phyloP scores from a whole-genome alignment of 2,888 invertebrate species.

The Torymus aiolomorphi region DNA sequence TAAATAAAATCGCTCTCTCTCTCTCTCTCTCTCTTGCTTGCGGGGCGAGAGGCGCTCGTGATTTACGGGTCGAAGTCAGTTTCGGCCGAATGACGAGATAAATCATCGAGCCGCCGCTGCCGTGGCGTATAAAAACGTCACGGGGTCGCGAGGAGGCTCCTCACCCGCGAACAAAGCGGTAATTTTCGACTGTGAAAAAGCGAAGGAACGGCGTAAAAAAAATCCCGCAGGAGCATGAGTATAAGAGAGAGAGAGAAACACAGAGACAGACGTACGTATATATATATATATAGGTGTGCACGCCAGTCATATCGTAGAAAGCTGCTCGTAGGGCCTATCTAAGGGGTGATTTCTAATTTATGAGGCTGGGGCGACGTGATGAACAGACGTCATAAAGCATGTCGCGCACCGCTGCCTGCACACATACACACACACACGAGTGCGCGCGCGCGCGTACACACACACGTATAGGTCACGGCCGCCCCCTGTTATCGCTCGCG shows the following conservation, averaged over 20 bases:
- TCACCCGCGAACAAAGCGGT: conserved; percentile 40
- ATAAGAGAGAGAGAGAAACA: background rate
- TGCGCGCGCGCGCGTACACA: conserved; percentile 8
- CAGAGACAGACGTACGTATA: background rate
- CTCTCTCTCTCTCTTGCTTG: too few species aligned
- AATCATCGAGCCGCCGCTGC: conserved; percentile 47
- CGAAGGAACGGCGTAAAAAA: conserved; percentile 35
- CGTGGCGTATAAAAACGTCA: conserved; percentile 62
- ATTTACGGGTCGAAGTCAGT: conserved; percentile 55
- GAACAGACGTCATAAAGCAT: conserved; percentile 77
- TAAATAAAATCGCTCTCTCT: conserved; percentile 49
- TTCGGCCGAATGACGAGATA: conserved; percentile 56
- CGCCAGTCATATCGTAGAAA: conserved; percentile 53
- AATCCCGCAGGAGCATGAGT: background rate
- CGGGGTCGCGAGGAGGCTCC: conserved; percentile 58
- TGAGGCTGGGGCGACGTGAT: conserved; percentile 76
- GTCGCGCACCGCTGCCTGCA: conserved; percentile 73
- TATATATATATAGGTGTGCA: background rate
- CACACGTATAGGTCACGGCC: conserved; percentile 49
- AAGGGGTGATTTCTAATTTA: conserved; percentile 76
- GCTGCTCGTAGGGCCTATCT: conserved; percentile 66
- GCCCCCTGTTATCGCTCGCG: conserved; percentile 24
- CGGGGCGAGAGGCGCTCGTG: conserved; percentile 13
- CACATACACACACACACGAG: conserved; percentile 12
- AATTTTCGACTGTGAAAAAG: conserved; percentile 53